These are phyloP conservation scores for Hypolimnas misippus DNA, from an alignment of 2,888 invertebrate species.

Conservation along the genomic window DNA sequence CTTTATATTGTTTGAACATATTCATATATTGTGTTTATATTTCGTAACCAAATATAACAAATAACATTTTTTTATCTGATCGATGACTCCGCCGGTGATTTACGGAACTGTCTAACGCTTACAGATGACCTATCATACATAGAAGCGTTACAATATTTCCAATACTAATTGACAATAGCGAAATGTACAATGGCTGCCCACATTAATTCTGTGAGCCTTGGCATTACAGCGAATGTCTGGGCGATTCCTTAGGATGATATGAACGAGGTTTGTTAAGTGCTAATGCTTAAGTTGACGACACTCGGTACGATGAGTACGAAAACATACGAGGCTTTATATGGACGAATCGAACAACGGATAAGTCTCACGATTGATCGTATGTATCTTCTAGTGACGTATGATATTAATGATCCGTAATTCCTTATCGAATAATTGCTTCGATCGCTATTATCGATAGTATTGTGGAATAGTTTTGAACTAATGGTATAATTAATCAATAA, in stretches of 20 bases:
- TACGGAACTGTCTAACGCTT: slow-evolving; percentile 36
- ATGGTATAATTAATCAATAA: slow-evolving; percentile 28
- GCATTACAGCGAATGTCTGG: slow-evolving; percentile 67
- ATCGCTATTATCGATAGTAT: slow-evolving; percentile 19
- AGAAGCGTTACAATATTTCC: slow-evolving; percentile 57
- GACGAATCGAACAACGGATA: neutral
- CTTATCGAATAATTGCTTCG: slow-evolving; percentile 19
- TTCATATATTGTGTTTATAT: slow-evolving; percentile 11
- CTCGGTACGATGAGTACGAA: slow-evolving; percentile 57
- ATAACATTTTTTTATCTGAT: slow-evolving; percentile 33
- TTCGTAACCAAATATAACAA: slow-evolving; percentile 30
- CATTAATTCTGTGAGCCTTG: slow-evolving; percentile 67
- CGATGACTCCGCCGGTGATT: slow-evolving; percentile 31
- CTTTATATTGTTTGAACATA: neutral
- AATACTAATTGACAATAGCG: slow-evolving; percentile 67
- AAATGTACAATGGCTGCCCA: slow-evolving; percentile 71
- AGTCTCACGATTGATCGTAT: neutral
- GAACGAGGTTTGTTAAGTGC: slow-evolving; percentile 62
- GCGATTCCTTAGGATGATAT: slow-evolving; percentile 76
- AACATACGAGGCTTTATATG: slow-evolving; percentile 38
- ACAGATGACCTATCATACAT: slow-evolving; percentile 34
- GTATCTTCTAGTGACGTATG: neutral
- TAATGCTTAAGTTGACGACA: slow-evolving; percentile 60
- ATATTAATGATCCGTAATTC: slow-evolving; percentile 20
- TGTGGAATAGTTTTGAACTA: slow-evolving; percentile 30